Base-by-base conservation (phyloP, 2,888 invertebrate genomes). In the Heliconius ismenius region DNA sequence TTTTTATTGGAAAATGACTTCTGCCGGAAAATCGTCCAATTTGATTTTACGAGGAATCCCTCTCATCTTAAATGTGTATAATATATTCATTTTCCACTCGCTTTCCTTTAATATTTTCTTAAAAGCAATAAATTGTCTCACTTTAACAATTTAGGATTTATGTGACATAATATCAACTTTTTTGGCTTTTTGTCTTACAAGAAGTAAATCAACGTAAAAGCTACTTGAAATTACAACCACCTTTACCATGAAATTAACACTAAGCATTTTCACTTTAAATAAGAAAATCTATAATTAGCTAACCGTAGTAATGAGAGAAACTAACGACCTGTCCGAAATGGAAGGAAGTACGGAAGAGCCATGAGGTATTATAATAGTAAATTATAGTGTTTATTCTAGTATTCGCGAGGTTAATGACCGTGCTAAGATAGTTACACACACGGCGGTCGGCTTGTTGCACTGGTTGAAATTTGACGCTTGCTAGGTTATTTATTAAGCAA, bases 21-120 rank as follows among this genome's bases (percentile, higher is more conserved):
- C 81, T 81, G 82, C 90, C 92, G 90, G 83, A 86, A 83, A 88
- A 88, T 90, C 85, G 83, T 84, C 83, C 83, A 79, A 80, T 82
- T 81, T 82, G 83, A 80, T 80, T 84, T 85, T 79, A 78, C 74
- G 76, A 80, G 75, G 78, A 82, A 77, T 84, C 85, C 84, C 88
- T 83, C 84, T 83, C 84, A 87, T 88, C 86, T 87, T 85, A 86
- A 84, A 70, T 70, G 49, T 49, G 69, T 54, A 26, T 84, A n/a
- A n/a, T n/a, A 82, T 89, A 89, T 90, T 91, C 90, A 92, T 92
- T 92, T 93, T 91, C 87, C 86, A 88, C 87, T 79, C 87, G 87
- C 87, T 89, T 92, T 88, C 87, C 83, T 85, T 84, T 24, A 39
- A 82, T 84, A 81, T 70, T 32, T 58, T 58, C 54, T 36, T 70